A percentile compares a stretch with the other conserved stretches of the same genome.
Evolutionary conservation across 2,113 vertebrate species (phyloP).

Genomic region (Capra hircus): DNA sequence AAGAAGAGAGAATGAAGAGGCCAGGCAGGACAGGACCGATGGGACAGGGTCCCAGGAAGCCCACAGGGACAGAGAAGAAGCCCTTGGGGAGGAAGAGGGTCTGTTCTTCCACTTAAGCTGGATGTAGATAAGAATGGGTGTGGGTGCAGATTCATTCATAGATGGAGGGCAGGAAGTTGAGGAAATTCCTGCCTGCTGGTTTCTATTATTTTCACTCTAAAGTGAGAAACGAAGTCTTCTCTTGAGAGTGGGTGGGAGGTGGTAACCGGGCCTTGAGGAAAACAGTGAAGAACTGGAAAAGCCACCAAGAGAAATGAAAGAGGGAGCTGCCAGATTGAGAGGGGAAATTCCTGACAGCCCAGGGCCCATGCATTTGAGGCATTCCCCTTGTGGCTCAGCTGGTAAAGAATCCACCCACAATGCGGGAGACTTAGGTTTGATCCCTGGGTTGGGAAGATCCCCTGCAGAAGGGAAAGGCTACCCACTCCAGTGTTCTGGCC

Average conservation of each 20-base stretch:
- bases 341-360: not conserved
- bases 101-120: not conserved
- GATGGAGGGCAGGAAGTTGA: not conserved
- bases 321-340: not conserved
- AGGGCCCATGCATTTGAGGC: not conserved
- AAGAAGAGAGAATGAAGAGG: not conserved
- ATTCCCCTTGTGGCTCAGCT: not conserved
- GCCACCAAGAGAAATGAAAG: not conserved
- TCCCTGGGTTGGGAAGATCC: not conserved
- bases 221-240: not conserved
- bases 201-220: not conserved
- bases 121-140: not conserved
- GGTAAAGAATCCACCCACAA: not conserved
- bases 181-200: constrained; percentile 12
- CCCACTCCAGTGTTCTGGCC: too few relatives aligned
- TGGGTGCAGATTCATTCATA: not conserved
- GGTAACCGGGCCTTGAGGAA: not conserved
- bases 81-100: not conserved
- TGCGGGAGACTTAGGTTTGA: not conserved
- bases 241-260: not conserved
- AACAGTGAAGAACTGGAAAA: not conserved
- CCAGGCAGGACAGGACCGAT: too few relatives aligned
- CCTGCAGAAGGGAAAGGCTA: too few relatives aligned
- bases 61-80: not conserved
- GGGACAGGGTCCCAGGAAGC: not conserved